These are phyloP conservation scores for Formica exsecta DNA, from an alignment of 1,140 invertebrate genomes.

Conservation along the genomic window DNA sequence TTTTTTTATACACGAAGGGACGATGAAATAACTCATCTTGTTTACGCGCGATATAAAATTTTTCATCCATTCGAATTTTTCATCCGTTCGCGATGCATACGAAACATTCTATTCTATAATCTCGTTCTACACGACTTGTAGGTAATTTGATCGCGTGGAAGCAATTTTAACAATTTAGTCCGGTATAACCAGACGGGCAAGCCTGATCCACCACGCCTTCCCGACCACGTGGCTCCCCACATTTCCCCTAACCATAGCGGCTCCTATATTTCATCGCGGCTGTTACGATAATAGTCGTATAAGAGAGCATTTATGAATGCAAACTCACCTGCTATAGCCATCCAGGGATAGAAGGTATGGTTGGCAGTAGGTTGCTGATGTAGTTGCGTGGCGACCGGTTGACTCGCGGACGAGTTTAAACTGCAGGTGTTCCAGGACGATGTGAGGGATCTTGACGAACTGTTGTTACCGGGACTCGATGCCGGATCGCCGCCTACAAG, in stretches of 20 bases:
- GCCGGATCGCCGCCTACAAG: conserved; percentile 91
- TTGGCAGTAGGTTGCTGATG: conserved; percentile 94
- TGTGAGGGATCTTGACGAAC: conserved; percentile 88
- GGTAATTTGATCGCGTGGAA: conserved; percentile 49
- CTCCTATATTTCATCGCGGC: conserved; percentile 79
- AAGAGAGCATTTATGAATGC: conserved; percentile 70
- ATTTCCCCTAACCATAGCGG: conserved; percentile 71
- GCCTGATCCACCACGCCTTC: conserved; percentile 72
- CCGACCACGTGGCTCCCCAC: conserved; percentile 75
- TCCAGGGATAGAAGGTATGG: conserved; percentile 98
- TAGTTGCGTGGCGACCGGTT: conserved; percentile 93
- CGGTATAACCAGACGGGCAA: conserved; percentile 59
- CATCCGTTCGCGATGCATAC: not conserved
- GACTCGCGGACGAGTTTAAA: conserved; percentile 91
- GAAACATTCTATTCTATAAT: conserved; percentile 41
- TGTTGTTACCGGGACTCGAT: conserved; percentile 91
- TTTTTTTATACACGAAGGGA: conserved; percentile 42
- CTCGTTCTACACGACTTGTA: conserved; percentile 10
- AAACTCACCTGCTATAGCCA: conserved; percentile 98
- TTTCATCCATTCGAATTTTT: conserved; percentile 32
- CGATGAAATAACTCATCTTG: conserved; percentile 25
- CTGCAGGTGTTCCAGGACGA: conserved; percentile 94
- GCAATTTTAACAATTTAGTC: conserved; percentile 64
- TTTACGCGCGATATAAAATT: conserved; percentile 37
- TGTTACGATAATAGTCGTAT: conserved; percentile 79